Evolutionary conservation across 2,888 invertebrate genomes (phyloP).

Genomic region (Neuroscelio doddi): DNA sequence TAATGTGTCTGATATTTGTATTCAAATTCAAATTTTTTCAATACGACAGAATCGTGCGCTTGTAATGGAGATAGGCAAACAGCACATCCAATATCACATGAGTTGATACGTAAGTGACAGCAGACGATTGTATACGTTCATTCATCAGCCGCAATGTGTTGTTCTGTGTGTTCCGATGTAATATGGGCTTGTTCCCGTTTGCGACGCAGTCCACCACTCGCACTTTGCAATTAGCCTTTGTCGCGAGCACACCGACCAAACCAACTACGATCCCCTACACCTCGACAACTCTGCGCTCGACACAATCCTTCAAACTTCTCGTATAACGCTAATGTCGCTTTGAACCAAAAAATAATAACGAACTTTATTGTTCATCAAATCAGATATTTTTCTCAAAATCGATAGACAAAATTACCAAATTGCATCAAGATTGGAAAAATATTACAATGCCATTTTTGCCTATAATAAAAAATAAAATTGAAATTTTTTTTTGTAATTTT

Average conservation of each 20-base stretch:
- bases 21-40: constrained; percentile 26
- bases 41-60: constrained; percentile 3
- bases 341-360: constrained; percentile 53
- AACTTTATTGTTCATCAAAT: constrained; percentile 28
- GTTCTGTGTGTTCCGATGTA: constrained; percentile 61
- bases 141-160: constrained; percentile 14
- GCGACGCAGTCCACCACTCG: constrained; percentile 64
- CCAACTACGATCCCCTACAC: constrained; percentile 28
- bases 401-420: no score
- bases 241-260: constrained; percentile 57
- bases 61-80: constrained; percentile 9
- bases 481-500: no score
- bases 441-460: no score
- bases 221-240: constrained; percentile 71
- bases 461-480: no score
- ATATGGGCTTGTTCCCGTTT: constrained; percentile 68
- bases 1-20: no score
- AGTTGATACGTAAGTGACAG: constrained; percentile 11
- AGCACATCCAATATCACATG: background rate
- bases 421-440: no score
- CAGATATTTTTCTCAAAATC: background rate
- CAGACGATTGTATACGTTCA: constrained; percentile 22
- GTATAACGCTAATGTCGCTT: constrained; percentile 4
- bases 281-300: constrained; percentile 23
- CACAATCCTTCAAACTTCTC: constrained; percentile 22